Evolutionary conservation across 2,888 invertebrate species (phyloP).

Genomic region (Fissipunctia ypsillon): DNA sequence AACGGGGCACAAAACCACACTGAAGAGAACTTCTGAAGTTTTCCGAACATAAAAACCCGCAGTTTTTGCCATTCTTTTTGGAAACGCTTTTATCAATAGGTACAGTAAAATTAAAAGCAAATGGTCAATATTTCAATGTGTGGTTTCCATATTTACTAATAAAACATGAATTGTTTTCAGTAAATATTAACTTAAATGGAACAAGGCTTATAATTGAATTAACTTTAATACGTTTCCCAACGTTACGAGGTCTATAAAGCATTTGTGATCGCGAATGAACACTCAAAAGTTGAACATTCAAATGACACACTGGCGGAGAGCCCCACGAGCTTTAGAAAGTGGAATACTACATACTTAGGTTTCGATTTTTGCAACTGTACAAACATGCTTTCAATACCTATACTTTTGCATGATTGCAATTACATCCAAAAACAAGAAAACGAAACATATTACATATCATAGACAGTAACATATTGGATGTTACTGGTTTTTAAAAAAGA

Average conservation of each 20-base stretch:
- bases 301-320: slow-evolving; percentile 10
- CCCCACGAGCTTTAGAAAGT: neutral
- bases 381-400: neutral
- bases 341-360: neutral
- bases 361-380: slow-evolving; percentile 13
- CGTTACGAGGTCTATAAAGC: slow-evolving; percentile 31
- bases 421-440: neutral
- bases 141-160: slow-evolving; percentile 6
- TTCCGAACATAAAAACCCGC: neutral
- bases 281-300: slow-evolving; percentile 43
- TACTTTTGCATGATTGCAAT: neutral
- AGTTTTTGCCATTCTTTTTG: neutral
- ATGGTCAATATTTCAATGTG: slow-evolving; percentile 28
- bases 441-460: too few species aligned
- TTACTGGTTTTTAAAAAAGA: neutral
- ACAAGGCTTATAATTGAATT: slow-evolving; percentile 37
- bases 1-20: neutral
- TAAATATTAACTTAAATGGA: slow-evolving; percentile 31
- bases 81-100: neutral
- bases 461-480: neutral
- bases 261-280: slow-evolving; percentile 37
- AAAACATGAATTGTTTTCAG: slow-evolving; percentile 15
- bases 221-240: slow-evolving; percentile 43
- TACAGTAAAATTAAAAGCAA: slow-evolving; percentile 6
- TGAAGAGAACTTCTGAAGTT: too few species aligned